Evolutionary conservation across 1,140 invertebrate genomes (phyloP).

Genomic region (Plodia interpunctella): DNA sequence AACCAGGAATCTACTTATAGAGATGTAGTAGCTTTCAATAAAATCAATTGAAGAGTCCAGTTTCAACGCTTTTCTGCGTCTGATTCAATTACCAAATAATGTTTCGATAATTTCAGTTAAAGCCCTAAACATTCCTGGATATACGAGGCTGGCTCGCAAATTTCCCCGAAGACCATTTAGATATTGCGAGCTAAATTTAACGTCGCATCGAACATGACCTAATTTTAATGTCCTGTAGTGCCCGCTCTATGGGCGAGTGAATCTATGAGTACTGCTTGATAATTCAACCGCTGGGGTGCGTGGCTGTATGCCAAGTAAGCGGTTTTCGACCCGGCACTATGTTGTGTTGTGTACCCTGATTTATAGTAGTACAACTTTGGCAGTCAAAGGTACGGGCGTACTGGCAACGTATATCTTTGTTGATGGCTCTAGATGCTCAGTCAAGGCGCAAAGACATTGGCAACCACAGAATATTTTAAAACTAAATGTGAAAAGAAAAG

Average conservation of each 20-base stretch:
- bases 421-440: background rate
- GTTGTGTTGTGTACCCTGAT: constrained; percentile 31
- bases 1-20: too few relatives aligned
- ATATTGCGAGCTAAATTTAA: constrained; percentile 2
- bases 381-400: constrained; percentile 18
- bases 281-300: constrained; percentile 30
- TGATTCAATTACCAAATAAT: background rate
- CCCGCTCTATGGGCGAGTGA: constrained; percentile 19
- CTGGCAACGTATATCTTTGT: constrained; percentile 1
- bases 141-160: background rate
- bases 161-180: background rate
- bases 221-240: constrained; percentile 10
- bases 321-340: constrained; percentile 28
- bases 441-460: too few relatives aligned
- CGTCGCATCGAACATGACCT: background rate
- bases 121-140: background rate
- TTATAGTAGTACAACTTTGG: constrained; percentile 28
- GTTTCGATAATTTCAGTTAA: background rate
- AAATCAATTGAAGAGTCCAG: too few relatives aligned
- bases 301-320: constrained; percentile 38
- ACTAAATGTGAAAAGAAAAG: too few relatives aligned
- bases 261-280: constrained; percentile 21
- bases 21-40: too few relatives aligned
- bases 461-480: too few relatives aligned
- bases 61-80: background rate